Evolutionary conservation across 2,113 vertebrate species (phyloP).

Genomic region (Mobula hypostoma): DNA sequence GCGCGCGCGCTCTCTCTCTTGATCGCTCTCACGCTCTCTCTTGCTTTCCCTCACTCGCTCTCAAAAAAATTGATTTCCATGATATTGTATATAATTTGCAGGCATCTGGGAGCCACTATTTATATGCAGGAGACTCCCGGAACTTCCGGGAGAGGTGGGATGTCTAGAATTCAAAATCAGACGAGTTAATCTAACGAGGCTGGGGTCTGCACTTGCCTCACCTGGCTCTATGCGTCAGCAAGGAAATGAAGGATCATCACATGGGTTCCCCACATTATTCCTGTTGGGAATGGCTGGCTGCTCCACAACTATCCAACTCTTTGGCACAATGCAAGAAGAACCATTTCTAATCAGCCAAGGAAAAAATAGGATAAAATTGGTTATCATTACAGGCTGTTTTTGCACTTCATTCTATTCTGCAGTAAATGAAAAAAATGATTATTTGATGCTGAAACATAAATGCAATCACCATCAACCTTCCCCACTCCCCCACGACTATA

Average conservation of each 20-base stretch:
- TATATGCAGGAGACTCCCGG: no score
- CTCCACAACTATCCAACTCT: background rate
- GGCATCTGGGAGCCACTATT: no score
- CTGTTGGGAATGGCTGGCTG: background rate
- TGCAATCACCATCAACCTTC: background rate
- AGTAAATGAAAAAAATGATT: background rate
- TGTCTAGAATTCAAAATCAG: background rate
- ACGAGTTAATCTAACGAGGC: constrained; percentile 9
- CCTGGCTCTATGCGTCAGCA: background rate
- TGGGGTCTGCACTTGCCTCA: constrained; percentile 6
- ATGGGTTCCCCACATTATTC: background rate
- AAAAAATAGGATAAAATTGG: constrained; percentile 1
- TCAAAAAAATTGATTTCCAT: no score
- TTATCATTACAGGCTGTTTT: background rate
- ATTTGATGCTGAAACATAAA: background rate
- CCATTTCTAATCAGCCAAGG: background rate
- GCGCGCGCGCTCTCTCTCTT: no score
- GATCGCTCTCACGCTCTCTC: no score
- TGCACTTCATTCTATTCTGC: background rate
- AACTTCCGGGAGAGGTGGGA: no score
- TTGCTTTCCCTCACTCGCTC: no score
- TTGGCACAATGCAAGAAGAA: background rate
- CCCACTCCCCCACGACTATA: background rate
- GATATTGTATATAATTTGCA: no score
- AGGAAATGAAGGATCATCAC: background rate